Evolutionary conservation across 2,797 vertebrate genomes (phyloP).

Genomic region (Glyptemys insculpta): DNA sequence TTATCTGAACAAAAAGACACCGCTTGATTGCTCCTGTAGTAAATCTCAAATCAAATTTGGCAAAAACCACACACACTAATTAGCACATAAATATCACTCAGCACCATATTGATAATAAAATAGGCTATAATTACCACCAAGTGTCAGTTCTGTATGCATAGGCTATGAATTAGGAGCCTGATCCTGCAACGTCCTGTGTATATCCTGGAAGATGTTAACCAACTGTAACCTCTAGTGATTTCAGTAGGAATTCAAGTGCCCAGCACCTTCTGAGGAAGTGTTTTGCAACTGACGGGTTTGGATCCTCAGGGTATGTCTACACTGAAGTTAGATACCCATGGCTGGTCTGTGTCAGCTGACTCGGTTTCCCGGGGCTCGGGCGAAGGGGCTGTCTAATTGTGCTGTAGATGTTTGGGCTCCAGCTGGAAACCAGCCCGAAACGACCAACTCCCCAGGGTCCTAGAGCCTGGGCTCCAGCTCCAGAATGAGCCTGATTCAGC

Average conservation of each 20-base stretch:
- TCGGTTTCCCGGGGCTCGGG: not conserved
- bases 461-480: too few species aligned
- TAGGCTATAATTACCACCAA: not conserved
- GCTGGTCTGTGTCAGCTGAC: not conserved
- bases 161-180: not conserved
- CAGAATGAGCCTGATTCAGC: not conserved
- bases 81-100: conserved; percentile 14
- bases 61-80: not conserved
- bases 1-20: not conserved
- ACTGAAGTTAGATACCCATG: not conserved
- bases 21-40: not conserved
- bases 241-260: not conserved
- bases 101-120: not conserved
- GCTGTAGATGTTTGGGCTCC: not conserved
- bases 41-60: not conserved
- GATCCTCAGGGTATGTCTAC: not conserved
- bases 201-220: not conserved
- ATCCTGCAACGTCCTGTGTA: not conserved
- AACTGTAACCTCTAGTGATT: fast-evolving
- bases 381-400: not conserved
- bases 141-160: not conserved
- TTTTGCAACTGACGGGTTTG: not conserved
- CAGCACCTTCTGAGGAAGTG: not conserved
- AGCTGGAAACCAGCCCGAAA: not conserved
- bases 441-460: not conserved